Evolutionary conservation across 2,113 vertebrate genomes (phyloP).

Genomic region (Neofelis nebulosa): DNA sequence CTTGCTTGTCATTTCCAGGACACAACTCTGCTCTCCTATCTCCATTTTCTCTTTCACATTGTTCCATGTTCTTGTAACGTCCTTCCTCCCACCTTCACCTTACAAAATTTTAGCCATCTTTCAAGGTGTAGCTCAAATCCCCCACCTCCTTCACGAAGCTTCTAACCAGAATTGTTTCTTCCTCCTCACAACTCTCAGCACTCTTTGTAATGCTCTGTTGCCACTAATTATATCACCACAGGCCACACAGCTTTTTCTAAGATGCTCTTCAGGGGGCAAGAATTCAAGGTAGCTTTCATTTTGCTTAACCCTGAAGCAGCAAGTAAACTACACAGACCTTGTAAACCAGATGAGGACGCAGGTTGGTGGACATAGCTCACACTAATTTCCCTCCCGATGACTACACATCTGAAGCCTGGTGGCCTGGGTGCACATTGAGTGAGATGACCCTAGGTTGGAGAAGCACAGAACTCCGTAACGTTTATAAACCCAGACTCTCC

Average conservation of each 20-base stretch:
- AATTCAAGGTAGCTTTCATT: neutral
- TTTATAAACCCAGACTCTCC: neutral
- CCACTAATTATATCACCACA: neutral
- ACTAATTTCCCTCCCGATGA: neutral
- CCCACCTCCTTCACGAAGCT: neutral
- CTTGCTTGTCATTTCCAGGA: neutral
- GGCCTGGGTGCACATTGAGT: neutral
- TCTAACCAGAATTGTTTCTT: neutral
- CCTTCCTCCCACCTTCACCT: neutral
- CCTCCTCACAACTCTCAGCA: neutral
- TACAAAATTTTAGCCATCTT: neutral
- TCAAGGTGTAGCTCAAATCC: neutral
- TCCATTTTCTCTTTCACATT: neutral
- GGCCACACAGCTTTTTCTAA: neutral
- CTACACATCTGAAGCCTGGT: neutral
- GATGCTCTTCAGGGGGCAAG: neutral
- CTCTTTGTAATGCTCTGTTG: neutral
- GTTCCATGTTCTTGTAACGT: neutral
- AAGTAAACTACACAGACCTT: neutral
- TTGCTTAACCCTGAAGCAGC: neutral
- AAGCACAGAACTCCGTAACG: neutral
- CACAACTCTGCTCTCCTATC: neutral
- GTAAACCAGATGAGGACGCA: neutral
- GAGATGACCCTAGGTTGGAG: neutral
- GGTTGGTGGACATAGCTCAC: neutral